Conservation (phyloP, 2,888 invertebrate genomes). For the Chouioia cunea region DNA sequence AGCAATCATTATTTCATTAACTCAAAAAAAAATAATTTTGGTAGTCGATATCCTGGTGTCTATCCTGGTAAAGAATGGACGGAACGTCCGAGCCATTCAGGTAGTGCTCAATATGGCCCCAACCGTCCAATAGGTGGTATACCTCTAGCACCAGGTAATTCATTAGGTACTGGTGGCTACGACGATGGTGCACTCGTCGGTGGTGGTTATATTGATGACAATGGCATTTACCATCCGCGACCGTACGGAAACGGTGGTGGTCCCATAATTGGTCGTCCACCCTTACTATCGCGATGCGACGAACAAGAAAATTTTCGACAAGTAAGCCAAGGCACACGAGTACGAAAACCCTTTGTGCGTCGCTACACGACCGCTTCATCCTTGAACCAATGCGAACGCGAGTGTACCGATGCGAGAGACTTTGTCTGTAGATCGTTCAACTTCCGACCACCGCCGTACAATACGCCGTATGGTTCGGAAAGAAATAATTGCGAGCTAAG, state of each 20-base stretch:
- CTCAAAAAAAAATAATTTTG: neutral
- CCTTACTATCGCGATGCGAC: constrained; percentile 77
- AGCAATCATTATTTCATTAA: neutral
- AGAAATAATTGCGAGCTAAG: constrained; percentile 91
- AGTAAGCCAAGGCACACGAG: constrained; percentile 82
- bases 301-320: constrained; percentile 87
- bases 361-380: constrained; percentile 81
- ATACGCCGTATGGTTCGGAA: constrained; percentile 75
- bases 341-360: constrained; percentile 83
- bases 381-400: constrained; percentile 83
- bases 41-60: constrained; percentile 45
- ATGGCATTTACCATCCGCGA: constrained; percentile 61
- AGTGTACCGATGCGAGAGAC: constrained; percentile 80
- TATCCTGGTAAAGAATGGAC: constrained; percentile 51
- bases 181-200: constrained; percentile 66
- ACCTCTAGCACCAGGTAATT: constrained; percentile 54
- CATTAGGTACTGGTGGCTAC: constrained; percentile 58
- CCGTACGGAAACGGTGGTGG: constrained; percentile 65
- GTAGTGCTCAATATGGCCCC: constrained; percentile 34
- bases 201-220: constrained; percentile 62
- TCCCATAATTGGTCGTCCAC: constrained; percentile 68
- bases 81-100: constrained; percentile 47
- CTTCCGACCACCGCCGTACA: constrained; percentile 77
- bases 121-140: constrained; percentile 54
- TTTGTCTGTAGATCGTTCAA: constrained; percentile 83